phyloP scores from a whole-genome alignment of 1,140 invertebrate species.

The Drosophila elegans region DNA sequence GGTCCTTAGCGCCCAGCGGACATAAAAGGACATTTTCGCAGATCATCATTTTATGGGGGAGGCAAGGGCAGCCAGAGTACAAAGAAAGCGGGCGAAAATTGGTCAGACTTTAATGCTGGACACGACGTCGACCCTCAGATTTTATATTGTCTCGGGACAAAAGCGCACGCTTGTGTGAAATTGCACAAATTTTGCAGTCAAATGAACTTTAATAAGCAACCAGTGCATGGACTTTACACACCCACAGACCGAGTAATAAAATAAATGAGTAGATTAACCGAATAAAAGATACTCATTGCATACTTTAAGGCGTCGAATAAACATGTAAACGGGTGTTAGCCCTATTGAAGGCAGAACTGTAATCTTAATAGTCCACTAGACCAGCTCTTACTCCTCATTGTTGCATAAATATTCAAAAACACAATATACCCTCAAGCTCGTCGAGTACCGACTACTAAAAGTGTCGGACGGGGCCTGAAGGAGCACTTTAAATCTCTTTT shows the following conservation, averaged over 20 bases:
- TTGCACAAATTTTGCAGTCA: constrained; percentile 52
- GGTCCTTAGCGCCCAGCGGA: constrained; percentile 58
- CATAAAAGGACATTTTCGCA: constrained; percentile 65
- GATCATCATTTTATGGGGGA: constrained; percentile 71
- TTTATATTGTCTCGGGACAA: constrained; percentile 44
- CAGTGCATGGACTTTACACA: neutral
- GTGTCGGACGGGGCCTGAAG: constrained; percentile 14
- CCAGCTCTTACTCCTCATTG: neutral
- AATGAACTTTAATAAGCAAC: constrained; percentile 45
- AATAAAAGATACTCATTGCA: neutral
- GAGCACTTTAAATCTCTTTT: constrained; percentile 50
- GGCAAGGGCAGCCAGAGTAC: constrained; percentile 12
- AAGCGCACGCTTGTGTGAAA: constrained; percentile 38
- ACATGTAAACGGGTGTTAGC: too few species aligned
- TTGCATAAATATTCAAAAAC: neutral
- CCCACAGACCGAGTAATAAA: neutral
- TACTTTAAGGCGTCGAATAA: neutral
- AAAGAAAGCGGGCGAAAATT: constrained; percentile 52
- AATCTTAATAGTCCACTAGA: neutral
- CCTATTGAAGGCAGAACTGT: too few species aligned
- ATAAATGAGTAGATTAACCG: neutral
- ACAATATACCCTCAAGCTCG: constrained; percentile 3
- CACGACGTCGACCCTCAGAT: constrained; percentile 38
- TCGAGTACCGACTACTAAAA: constrained; percentile 16
- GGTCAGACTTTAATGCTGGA: constrained; percentile 56